Evolutionary conservation across 2,113 vertebrate genomes (phyloP).

Genomic region (Heterotis niloticus): DNA sequence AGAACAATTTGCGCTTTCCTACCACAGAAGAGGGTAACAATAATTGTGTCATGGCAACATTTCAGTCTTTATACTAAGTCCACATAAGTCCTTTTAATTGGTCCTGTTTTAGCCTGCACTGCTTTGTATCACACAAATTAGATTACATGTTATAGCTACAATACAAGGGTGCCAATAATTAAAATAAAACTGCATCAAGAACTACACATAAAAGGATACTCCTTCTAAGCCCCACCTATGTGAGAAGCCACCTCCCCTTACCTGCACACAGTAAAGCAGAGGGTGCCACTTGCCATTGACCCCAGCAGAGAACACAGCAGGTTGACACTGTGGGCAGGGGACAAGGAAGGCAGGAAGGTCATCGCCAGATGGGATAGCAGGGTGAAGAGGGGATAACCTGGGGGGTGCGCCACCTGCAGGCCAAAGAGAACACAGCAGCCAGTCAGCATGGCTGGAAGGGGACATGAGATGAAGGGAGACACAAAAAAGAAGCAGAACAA

Average conservation of each 20-base stretch:
- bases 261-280: conserved; percentile 88
- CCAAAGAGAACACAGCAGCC: background rate
- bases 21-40: no score
- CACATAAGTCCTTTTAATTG: no score
- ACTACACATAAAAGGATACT: no score
- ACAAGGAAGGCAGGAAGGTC: conserved; percentile 66
- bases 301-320: conserved; percentile 79
- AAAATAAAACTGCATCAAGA: no score
- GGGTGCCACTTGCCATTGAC: conserved; percentile 75
- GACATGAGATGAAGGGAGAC: background rate
- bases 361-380: conserved; percentile 71
- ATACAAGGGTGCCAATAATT: no score
- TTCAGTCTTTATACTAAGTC: no score
- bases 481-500: background rate
- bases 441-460: background rate
- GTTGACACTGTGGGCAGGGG: conserved; percentile 80
- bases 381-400: conserved; percentile 92
- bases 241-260: conserved; percentile 50
- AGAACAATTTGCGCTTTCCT: no score
- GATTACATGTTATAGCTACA: no score
- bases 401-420: conserved; percentile 88
- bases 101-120: no score
- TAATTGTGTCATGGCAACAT: no score
- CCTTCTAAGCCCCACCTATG: no score
- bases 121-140: no score